These are phyloP conservation scores for Folsomia manolachei DNA, from an alignment of 2,888 invertebrate genomes.

Conservation along the genomic window DNA sequence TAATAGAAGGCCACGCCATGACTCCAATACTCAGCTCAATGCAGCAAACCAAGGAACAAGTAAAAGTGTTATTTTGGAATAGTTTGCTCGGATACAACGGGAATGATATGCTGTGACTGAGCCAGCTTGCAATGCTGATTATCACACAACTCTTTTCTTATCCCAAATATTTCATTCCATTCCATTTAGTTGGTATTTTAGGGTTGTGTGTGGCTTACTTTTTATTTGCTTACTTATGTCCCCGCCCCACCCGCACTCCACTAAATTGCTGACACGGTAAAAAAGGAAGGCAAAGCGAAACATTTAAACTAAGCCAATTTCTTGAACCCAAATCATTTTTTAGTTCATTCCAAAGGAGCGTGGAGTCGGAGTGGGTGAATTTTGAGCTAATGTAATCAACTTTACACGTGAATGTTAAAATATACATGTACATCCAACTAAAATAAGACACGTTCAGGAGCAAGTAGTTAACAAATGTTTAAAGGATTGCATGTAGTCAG, in stretches of 20 bases:
- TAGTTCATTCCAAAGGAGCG: not conserved
- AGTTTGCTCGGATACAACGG: no score
- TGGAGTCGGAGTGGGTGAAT: not conserved
- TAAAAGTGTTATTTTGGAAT: no score
- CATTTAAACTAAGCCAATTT: slow-evolving; percentile 3
- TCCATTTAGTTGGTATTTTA: not conserved
- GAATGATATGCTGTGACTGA: no score
- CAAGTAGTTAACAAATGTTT: no score
- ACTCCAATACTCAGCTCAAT: not conserved
- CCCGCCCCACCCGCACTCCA: not conserved
- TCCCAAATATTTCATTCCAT: not conserved
- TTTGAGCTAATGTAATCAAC: no score
- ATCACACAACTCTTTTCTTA: not conserved
- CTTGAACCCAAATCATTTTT: not conserved
- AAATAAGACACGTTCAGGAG: no score
- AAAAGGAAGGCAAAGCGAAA: not conserved
- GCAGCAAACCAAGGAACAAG: not conserved
- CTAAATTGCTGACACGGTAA: no score
- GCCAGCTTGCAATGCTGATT: no score
- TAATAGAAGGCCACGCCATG: slow-evolving; percentile 20
- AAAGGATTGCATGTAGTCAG: no score
- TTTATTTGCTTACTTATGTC: not conserved
- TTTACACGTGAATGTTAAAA: no score
- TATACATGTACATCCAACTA: no score
- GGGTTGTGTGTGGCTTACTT: not conserved